Percentiles rank a stretch among this genome's conserved stretches.
phyloP scores from a whole-genome alignment of 2,797 vertebrate species.

The Siniperca scherzeri region DNA sequence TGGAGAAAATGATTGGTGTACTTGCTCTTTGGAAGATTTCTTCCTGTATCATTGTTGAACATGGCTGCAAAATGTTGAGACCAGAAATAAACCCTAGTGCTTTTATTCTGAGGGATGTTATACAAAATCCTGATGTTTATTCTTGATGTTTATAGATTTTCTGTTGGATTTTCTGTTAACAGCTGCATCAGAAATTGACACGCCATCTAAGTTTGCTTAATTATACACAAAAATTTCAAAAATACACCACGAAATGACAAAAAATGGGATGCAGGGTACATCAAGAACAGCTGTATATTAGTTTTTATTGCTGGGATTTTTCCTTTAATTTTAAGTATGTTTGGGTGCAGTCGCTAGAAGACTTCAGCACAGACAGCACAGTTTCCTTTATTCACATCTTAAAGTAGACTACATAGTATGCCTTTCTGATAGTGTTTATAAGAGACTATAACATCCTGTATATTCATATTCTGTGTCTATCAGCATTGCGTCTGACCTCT shows the following conservation, averaged over 20 bases:
- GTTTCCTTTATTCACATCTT: background rate
- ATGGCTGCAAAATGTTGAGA: background rate
- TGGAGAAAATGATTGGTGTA: conserved; percentile 11
- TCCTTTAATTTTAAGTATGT: background rate
- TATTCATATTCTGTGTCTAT: background rate
- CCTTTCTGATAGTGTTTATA: background rate
- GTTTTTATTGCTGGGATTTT: background rate
- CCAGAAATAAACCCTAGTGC: background rate
- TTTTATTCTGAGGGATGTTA: background rate
- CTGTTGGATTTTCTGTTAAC: background rate
- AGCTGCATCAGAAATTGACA: background rate
- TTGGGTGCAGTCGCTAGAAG: background rate
- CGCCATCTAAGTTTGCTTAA: background rate
- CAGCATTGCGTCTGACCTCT: conserved; percentile 87
- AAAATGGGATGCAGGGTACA: background rate
- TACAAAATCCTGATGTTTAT: background rate
- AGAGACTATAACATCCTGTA: background rate
- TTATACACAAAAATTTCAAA: background rate
- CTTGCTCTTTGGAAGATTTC: conserved; percentile 9
- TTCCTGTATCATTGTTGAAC: background rate
- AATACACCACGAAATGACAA: background rate
- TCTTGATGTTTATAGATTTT: background rate
- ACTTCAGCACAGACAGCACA: background rate
- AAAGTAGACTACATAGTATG: background rate
- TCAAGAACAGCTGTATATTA: background rate